Evolutionary conservation across 2,797 vertebrate species (phyloP).

Genomic region (Anas flavirostris): DNA sequence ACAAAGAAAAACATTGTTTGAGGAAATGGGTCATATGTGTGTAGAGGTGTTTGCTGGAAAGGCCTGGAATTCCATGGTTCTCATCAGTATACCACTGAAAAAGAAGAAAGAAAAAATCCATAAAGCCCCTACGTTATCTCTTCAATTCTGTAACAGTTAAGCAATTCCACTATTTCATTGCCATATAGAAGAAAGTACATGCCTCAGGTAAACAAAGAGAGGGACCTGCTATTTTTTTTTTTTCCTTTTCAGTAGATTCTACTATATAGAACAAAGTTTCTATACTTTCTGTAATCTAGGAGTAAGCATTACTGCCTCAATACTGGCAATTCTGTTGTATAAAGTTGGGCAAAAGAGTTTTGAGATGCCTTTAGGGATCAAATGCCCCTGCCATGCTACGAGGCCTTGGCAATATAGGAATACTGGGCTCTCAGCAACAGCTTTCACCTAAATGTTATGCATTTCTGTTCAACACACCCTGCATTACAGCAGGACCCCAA

Average conservation of each 20-base stretch:
- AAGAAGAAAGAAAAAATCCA: not conserved
- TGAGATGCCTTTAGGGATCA: not conserved
- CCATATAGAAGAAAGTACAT: not conserved
- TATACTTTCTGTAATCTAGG: not conserved
- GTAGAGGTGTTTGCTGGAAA: constrained; percentile 88
- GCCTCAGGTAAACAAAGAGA: not conserved
- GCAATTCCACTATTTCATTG: not conserved
- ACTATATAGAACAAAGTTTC: not conserved
- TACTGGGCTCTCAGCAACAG: not conserved
- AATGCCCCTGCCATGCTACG: not conserved
- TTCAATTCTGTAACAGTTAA: not conserved
- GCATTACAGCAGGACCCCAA: not conserved
- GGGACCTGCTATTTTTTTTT: not conserved
- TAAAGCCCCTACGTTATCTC: not conserved
- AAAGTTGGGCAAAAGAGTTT: not conserved
- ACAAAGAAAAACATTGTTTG: constrained; percentile 88
- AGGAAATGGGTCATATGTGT: constrained; percentile 94
- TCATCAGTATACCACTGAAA: constrained; percentile 98
- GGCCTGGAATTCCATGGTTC: constrained; percentile 88
- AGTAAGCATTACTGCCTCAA: not conserved
- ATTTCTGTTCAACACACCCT: not conserved
- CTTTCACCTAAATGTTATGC: not conserved
- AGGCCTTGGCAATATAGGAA: not conserved
- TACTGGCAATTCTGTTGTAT: not conserved
- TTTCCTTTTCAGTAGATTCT: not conserved